These are phyloP conservation scores for Endomychus coccineus DNA, from an alignment of 2,888 invertebrate species.

Conservation along the genomic window DNA sequence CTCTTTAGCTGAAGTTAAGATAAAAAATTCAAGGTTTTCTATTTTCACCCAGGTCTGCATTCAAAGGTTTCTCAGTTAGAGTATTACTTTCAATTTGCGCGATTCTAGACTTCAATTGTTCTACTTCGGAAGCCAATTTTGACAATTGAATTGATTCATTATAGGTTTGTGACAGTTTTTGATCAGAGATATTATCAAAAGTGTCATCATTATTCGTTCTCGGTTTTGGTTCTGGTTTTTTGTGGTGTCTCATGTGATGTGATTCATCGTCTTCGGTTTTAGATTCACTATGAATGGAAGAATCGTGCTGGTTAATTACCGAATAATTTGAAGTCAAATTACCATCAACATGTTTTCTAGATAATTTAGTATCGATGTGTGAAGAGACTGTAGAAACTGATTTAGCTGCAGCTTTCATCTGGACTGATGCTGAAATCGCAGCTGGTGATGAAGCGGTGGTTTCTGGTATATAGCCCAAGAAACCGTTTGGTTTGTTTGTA, in stretches of 20 bases:
- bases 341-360: too few species aligned
- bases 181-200: not conserved
- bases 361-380: not conserved
- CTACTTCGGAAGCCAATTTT: conserved; percentile 38
- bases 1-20: too few species aligned
- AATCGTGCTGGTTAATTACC: not conserved
- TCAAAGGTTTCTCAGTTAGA: conserved; percentile 7
- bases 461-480: conserved; percentile 37
- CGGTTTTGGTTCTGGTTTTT: not conserved
- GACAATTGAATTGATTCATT: conserved; percentile 28
- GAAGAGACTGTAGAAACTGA: not conserved
- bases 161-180: conserved; percentile 2
- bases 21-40: conserved; percentile 12
- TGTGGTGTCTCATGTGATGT: too few species aligned
- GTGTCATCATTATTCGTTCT: not conserved
- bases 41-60: conserved; percentile 10
- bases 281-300: not conserved
- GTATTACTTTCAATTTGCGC: conserved; percentile 37
- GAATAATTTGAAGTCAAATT: too few species aligned
- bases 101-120: conserved; percentile 36
- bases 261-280: not conserved
- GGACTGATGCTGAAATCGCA: conserved; percentile 11
- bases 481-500: conserved; percentile 37
- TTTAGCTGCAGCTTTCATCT: not conserved
- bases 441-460: conserved; percentile 18